phyloP scores from a whole-genome alignment of 2,797 vertebrate genomes.

The Chloroceryle amazona region DNA sequence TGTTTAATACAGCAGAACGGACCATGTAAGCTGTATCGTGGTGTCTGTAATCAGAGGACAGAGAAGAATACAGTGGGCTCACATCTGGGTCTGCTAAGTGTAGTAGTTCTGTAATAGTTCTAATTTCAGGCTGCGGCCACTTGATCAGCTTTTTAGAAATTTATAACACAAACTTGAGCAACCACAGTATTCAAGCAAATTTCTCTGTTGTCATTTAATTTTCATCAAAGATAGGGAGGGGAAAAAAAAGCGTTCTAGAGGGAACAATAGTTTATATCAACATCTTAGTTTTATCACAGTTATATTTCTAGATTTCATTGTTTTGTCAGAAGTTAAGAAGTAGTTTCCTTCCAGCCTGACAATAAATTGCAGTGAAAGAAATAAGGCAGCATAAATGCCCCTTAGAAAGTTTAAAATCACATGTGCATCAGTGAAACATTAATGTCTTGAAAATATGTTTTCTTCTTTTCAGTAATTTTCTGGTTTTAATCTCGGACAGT shows the following conservation, averaged over 20 bases:
- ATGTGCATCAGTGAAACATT: not conserved
- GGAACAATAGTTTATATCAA: not conserved
- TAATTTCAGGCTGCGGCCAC: not conserved
- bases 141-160: not conserved
- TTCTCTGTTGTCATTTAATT: not conserved
- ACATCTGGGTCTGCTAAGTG: not conserved
- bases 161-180: not conserved
- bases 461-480: constrained; percentile 46
- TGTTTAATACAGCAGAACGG: not conserved
- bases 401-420: constrained; percentile 10
- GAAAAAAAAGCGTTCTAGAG: not conserved
- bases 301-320: constrained; percentile 3
- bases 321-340: not conserved
- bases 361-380: not conserved
- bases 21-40: fast-evolving
- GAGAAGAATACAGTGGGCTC: not conserved
- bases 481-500: constrained; percentile 36
- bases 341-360: not conserved
- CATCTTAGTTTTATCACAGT: not conserved
- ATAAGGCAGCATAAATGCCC: not conserved
- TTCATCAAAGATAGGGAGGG: not conserved
- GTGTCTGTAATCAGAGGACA: not conserved
- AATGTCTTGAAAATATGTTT: not conserved
- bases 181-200: not conserved
- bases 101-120: not conserved